Evolutionary conservation across 2,113 vertebrate species (phyloP), one percentile per base, ranked within the genome.

Genomic region (Antennarius striatus): DNA sequence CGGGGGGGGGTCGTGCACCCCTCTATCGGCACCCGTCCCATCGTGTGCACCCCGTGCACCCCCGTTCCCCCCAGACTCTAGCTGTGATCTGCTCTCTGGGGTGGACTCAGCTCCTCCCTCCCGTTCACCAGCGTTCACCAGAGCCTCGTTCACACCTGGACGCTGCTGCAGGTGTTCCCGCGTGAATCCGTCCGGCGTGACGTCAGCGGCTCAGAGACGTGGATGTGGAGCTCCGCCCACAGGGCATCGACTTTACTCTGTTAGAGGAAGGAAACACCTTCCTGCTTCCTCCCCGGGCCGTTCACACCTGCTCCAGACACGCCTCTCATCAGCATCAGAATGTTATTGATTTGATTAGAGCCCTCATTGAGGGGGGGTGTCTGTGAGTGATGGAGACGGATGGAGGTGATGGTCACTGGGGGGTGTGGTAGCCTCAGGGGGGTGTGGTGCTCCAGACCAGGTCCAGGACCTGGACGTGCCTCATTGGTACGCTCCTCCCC

Each of bases 381-480:
- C 17, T 22, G 22, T 22, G 22, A 22, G 22, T 22, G 22, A 22
- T 22, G 22, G 22, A 22, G 22, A 22, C 22, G 22, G 22, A 22
- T 22, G 22, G 22, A 22, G 22, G 2, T 22, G 22, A 22, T 22
- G 22, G 22, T 49, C 15, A n/a, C 47, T 49, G 47, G 14, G 13
- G 47, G 47, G 6, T 40, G 39, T 40, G 1, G 3, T 40, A 22
- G 22, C 22, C 22, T 22, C 22, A 22, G 22, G 22, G 22, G 22
- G 22, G 22, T 22, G 22, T 68, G 73, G 67, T 78, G 68, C 56
- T 36, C 22, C 29, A 52, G 56, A 42, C 22, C 29, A 52, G 56
- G 46, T 55, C 75, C 69, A 6, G 40, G 11, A 49, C 62, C 9
- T 56, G 56, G 46, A 56, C 32, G 12, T 66, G 66, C 68, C 68